These are phyloP conservation scores for Dicrurus megarhynchus DNA, from an alignment of 2,113 vertebrate genomes.

Conservation along the genomic window DNA sequence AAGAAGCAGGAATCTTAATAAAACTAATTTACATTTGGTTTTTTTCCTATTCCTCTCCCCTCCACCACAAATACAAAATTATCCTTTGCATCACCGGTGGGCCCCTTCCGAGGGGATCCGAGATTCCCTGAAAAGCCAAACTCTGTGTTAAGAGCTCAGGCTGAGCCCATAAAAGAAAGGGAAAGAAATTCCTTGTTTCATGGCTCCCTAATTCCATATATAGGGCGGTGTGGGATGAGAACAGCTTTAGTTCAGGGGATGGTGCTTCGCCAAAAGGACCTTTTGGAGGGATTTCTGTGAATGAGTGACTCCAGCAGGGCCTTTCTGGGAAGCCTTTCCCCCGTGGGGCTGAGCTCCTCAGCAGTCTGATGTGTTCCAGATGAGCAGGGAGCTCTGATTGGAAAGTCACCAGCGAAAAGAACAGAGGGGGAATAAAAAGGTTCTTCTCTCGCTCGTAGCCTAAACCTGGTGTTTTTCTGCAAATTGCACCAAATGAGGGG, in stretches of 20 bases:
- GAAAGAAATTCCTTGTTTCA: neutral
- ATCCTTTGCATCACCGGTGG: neutral
- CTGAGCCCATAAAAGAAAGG: neutral
- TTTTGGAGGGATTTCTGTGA: neutral
- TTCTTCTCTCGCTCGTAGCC: neutral
- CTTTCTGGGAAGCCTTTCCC: slow-evolving; percentile 8
- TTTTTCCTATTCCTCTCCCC: neutral
- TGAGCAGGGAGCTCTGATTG: neutral
- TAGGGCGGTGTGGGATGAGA: neutral
- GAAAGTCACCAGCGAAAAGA: neutral
- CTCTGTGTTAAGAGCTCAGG: neutral
- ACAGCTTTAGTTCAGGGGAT: neutral
- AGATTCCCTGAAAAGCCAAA: neutral
- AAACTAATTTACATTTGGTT: neutral
- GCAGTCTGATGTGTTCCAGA: slow-evolving; percentile 3
- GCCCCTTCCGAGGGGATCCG: neutral
- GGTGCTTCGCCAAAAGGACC: neutral
- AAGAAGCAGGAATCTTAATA: neutral
- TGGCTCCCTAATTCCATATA: neutral
- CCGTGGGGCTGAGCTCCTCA: neutral
- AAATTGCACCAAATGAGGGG: neutral
- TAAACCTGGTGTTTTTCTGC: neutral
- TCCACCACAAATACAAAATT: neutral
- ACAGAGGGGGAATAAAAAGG: neutral
- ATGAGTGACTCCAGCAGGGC: neutral